phyloP scores from a whole-genome alignment of 2,113 vertebrate genomes.

The Myotis lucifugus region DNA sequence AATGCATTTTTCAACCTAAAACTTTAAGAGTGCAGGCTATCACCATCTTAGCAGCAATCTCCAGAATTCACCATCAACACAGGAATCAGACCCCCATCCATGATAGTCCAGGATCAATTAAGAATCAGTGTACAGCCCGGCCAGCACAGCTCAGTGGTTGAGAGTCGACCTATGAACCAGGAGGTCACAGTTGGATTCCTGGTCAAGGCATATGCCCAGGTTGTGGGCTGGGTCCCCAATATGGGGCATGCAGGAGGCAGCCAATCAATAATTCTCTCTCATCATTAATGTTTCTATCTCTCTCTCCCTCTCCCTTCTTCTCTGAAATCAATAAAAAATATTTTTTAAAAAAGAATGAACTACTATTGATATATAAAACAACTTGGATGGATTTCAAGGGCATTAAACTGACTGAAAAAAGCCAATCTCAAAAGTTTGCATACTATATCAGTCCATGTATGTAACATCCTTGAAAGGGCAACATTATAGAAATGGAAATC shows the following conservation, averaged over 20 bases:
- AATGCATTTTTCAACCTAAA: background rate
- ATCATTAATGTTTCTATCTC: too few species aligned
- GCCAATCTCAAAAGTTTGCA: background rate
- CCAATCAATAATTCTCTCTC: too few species aligned
- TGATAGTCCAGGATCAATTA: fast-evolving
- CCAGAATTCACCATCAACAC: background rate
- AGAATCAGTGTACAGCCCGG: fast-evolving
- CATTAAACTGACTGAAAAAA: background rate
- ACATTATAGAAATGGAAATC: background rate
- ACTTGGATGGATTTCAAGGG: background rate
- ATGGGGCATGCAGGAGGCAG: too few species aligned
- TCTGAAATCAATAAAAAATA: too few species aligned
- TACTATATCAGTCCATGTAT: background rate
- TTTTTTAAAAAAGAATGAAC: background rate
- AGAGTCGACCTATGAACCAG: too few species aligned
- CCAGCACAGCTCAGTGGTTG: too few species aligned
- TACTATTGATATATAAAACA: too few species aligned
- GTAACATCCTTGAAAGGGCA: background rate
- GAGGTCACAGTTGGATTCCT: too few species aligned
- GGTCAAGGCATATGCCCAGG: too few species aligned
- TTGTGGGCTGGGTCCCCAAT: too few species aligned
- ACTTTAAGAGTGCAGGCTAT: background rate
- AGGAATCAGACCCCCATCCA: fast-evolving
- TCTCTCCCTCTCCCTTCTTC: too few species aligned
- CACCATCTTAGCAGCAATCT: background rate